Percentiles rank a stretch among this genome's conserved stretches.
phyloP scores from a whole-genome alignment of 1,140 invertebrate species.

The Pseudomyrmex pallidus region DNA sequence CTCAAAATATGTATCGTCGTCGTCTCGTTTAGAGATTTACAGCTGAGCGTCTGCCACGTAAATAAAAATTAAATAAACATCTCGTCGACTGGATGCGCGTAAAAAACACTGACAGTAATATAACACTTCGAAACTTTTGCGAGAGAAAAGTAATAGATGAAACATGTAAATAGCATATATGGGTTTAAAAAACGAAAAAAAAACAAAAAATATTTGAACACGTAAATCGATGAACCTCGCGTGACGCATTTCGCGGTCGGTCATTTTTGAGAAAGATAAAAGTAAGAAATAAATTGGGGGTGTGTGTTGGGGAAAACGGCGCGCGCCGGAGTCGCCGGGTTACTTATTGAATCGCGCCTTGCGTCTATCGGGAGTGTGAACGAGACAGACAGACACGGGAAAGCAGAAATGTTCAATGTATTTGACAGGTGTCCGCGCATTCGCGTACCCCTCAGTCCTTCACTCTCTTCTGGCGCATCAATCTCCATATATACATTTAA shows the following conservation, averaged over 20 bases:
- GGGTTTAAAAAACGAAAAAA: too few species aligned
- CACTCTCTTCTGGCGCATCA: constrained; percentile 68
- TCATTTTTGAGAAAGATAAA: not conserved
- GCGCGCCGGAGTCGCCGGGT: constrained; percentile 48
- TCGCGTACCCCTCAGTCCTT: constrained; percentile 68
- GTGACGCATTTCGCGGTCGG: not conserved
- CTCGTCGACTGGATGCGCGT: not conserved
- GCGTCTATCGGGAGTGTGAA: constrained; percentile 65
- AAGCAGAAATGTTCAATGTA: constrained; percentile 72
- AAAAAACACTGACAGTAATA: not conserved
- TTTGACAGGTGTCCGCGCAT: constrained; percentile 73
- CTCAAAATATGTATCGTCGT: not conserved
- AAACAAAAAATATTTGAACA: not conserved
- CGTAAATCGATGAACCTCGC: not conserved
- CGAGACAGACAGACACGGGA: constrained; percentile 58
- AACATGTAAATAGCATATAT: not conserved
- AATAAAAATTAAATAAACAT: constrained; percentile 25
- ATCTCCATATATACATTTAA: constrained; percentile 62
- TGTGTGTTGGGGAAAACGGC: not conserved
- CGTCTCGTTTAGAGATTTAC: constrained; percentile 2
- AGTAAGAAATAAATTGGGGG: not conserved
- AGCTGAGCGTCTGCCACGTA: not conserved
- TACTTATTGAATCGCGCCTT: constrained; percentile 65
- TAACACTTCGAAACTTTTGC: too few species aligned
- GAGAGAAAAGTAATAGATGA: too few species aligned